Evolutionary conservation across 2,888 invertebrate species (phyloP).

Genomic region (Cremastobaeus sp.): DNA sequence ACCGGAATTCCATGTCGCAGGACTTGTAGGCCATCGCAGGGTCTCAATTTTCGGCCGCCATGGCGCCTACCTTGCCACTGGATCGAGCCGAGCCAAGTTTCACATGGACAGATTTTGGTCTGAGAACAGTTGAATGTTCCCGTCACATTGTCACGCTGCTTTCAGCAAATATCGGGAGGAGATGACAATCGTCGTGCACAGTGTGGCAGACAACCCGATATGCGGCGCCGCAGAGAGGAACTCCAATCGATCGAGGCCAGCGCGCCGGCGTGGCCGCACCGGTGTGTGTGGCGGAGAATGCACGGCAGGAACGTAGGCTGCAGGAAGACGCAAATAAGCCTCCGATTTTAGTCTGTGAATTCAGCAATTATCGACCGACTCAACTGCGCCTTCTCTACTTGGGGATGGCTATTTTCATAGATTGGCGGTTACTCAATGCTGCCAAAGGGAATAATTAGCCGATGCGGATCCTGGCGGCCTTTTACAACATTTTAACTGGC

Average conservation of each 20-base stretch:
- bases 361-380: constrained; percentile 42
- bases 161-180: constrained; percentile 27
- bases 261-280: constrained; percentile 75
- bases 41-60: too few relatives aligned
- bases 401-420: constrained; percentile 29
- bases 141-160: constrained; percentile 53
- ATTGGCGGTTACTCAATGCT: constrained; percentile 21
- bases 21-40: constrained; percentile 43
- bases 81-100: too few relatives aligned
- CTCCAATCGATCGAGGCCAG: constrained; percentile 72
- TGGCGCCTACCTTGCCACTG: too few relatives aligned
- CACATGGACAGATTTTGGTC: too few relatives aligned
- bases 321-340: constrained; percentile 46
- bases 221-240: constrained; percentile 58
- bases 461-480: too few relatives aligned
- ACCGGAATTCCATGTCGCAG: constrained; percentile 63
- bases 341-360: constrained; percentile 33
- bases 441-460: constrained; percentile 1
- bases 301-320: constrained; percentile 44
- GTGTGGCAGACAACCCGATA: constrained; percentile 57
- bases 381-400: constrained; percentile 16
- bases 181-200: constrained; percentile 46
- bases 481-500: too few relatives aligned
- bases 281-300: constrained; percentile 26
- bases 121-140: neutral